Conservation (phyloP, 2,888 invertebrate genomes). For the Pediacus dermestoides region DNA sequence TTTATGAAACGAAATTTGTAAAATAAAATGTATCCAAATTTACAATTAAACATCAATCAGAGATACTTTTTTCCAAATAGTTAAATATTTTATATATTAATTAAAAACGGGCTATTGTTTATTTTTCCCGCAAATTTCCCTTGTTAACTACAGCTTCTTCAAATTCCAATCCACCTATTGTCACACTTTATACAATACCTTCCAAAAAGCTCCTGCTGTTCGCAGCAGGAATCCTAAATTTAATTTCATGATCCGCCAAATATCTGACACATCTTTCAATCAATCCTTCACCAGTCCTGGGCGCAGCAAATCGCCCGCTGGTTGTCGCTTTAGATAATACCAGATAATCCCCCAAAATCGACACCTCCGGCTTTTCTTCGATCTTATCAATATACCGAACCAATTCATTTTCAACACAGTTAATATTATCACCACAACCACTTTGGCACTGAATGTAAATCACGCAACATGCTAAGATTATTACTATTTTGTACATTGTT, state of each 20-base stretch:
- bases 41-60: no score
- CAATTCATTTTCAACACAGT: conserved; percentile 49
- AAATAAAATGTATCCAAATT: no score
- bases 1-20: no score
- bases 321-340: conserved; percentile 45
- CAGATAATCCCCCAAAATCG: conserved; percentile 47
- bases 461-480: conserved; percentile 17
- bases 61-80: no score
- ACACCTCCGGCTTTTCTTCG: conserved; percentile 48
- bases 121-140: no score
- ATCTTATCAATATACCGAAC: conserved; percentile 50
- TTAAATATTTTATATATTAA: no score
- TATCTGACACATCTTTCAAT: conserved; percentile 52
- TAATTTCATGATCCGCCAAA: conserved; percentile 51
- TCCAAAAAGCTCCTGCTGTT: conserved; percentile 37
- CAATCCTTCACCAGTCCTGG: conserved; percentile 43
- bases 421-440: conserved; percentile 38
- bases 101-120: no score
- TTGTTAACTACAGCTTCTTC: no score
- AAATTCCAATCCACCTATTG: no score
- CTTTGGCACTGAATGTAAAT: conserved; percentile 1
- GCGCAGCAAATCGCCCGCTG: conserved; percentile 20
- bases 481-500: conserved; percentile 25
- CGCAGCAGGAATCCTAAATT: conserved; percentile 47
- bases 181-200: conserved; percentile 24